These are phyloP conservation scores for Pemphigus obesinymphae DNA, from an alignment of 1,140 invertebrate species.

Conservation along the genomic window DNA sequence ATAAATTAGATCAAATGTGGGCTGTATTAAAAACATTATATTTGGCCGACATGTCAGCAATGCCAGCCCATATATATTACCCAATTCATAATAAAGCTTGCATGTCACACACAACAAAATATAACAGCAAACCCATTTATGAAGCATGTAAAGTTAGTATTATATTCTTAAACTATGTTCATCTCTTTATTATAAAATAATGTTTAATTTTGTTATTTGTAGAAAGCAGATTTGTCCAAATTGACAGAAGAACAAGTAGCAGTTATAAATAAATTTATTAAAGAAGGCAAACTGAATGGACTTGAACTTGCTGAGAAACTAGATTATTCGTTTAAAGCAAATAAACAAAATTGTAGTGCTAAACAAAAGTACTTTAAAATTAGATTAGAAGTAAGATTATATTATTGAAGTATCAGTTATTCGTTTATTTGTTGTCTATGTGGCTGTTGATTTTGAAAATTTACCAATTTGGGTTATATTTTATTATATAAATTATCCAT, in stretches of 20 bases:
- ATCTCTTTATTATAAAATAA: neutral
- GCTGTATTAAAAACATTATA: constrained; percentile 77
- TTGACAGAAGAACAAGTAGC: constrained; percentile 65
- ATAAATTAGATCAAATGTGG: constrained; percentile 77
- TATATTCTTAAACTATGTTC: neutral
- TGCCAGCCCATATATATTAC: constrained; percentile 70
- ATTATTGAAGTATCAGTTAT: neutral
- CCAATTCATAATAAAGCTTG: constrained; percentile 68
- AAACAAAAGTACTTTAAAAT: constrained; percentile 59
- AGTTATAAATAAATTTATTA: constrained; percentile 68
- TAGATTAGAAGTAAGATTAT: constrained; percentile 56
- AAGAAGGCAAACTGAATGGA: constrained; percentile 79
- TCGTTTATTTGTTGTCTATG: neutral
- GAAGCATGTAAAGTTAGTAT: constrained; percentile 57
- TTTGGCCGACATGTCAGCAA: constrained; percentile 71
- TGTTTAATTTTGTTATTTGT: constrained; percentile 28
- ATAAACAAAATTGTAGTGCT: constrained; percentile 47
- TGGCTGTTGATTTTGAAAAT: neutral
- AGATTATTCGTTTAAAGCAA: constrained; percentile 49
- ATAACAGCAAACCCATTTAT: constrained; percentile 63
- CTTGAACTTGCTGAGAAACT: constrained; percentile 54
- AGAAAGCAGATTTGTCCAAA: constrained; percentile 55
- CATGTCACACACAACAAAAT: constrained; percentile 62
- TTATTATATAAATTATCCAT: no score
- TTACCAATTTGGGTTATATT: no score